Conservation (phyloP, 2,888 invertebrate species). For the Andrena trimmerana region DNA sequence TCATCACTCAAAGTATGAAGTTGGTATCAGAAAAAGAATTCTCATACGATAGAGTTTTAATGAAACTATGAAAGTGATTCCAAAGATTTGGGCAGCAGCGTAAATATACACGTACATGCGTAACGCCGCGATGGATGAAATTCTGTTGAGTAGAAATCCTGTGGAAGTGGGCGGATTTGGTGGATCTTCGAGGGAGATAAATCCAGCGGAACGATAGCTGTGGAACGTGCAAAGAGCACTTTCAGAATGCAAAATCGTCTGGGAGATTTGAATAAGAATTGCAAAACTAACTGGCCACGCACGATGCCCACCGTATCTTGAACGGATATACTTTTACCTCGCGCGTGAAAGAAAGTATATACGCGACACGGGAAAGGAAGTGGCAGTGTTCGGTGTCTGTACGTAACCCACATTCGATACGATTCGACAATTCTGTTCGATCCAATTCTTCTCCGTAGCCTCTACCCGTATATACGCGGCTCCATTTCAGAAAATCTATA, state of each 20-base stretch:
- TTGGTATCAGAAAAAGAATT: too few relatives aligned
- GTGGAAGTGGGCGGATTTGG: constrained; percentile 36
- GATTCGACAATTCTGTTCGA: constrained; percentile 41
- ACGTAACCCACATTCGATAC: constrained; percentile 60
- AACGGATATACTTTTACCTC: constrained; percentile 63
- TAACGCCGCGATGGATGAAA: background rate
- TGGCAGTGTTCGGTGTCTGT: constrained; percentile 35
- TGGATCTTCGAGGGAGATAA: constrained; percentile 39
- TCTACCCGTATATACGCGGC: background rate
- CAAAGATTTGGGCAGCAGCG: background rate
- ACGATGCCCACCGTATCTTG: constrained; percentile 43
- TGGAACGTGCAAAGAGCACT: constrained; percentile 9
- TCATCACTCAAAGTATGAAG: too few relatives aligned
- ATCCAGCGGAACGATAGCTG: constrained; percentile 6
- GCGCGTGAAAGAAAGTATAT: constrained; percentile 59
- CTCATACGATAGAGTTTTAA: too few relatives aligned
- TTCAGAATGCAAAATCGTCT: constrained; percentile 55
- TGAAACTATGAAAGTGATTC: background rate
- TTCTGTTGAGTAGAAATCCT: background rate
- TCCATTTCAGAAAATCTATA: constrained; percentile 26
- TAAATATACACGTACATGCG: background rate
- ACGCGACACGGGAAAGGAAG: constrained; percentile 62
- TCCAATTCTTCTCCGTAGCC: constrained; percentile 2
- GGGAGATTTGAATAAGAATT: constrained; percentile 60
- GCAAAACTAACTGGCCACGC: constrained; percentile 63